Evolutionary conservation across 1,140 invertebrate species (phyloP).

Genomic region (Pissodes strobi): DNA sequence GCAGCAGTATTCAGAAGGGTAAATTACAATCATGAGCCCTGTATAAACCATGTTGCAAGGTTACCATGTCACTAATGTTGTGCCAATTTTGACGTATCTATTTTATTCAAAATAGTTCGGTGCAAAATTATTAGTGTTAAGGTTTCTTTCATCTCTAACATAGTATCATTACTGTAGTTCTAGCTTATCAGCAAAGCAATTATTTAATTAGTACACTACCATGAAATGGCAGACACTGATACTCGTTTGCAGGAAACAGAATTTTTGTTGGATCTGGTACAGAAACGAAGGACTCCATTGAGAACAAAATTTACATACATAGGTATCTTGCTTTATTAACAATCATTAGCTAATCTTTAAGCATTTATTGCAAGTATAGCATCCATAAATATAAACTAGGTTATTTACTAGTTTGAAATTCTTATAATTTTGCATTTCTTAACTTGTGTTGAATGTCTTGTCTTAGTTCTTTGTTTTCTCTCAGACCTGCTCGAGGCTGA

Average conservation of each 20-base stretch:
- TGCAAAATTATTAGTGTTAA: constrained; percentile 26
- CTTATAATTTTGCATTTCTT: too few species aligned
- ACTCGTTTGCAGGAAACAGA: neutral
- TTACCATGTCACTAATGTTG: too few species aligned
- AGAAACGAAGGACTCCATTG: neutral
- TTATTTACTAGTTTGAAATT: too few species aligned
- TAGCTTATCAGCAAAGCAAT: neutral
- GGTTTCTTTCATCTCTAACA: neutral
- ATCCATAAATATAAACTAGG: too few species aligned
- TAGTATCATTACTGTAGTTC: neutral
- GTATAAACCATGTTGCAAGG: too few species aligned
- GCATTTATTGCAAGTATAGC: neutral
- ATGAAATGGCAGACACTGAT: constrained; percentile 18
- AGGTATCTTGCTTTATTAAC: constrained; percentile 16
- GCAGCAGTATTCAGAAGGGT: too few species aligned
- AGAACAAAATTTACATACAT: constrained; percentile 9
- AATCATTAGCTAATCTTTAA: neutral
- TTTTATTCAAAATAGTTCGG: constrained; percentile 17
- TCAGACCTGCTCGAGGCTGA: neutral
- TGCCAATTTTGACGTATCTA: too few species aligned
- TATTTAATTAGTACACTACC: neutral
- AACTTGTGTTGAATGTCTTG: neutral
- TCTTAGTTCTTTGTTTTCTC: neutral
- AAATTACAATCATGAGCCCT: too few species aligned
- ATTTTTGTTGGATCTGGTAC: neutral